Evolutionary conservation across 2,888 invertebrate genomes (phyloP).

Genomic region (Acrobasis suavella): DNA sequence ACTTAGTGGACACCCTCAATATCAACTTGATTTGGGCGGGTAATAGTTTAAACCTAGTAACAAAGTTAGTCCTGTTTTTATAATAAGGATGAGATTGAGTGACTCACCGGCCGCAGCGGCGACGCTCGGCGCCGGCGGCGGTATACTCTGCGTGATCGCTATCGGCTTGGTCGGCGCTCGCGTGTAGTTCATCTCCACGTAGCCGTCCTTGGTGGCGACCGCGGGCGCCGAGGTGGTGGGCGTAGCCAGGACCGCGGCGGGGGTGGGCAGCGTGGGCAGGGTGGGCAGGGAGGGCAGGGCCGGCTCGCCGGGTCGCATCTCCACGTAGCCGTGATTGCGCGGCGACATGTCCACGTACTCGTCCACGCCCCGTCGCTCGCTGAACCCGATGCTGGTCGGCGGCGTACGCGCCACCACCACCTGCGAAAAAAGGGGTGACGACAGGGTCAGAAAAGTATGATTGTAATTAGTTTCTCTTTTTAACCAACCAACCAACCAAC

Average conservation of each 20-base stretch:
- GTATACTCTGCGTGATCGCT: conserved; percentile 21
- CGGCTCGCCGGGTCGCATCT: conserved; percentile 77
- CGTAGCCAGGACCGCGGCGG: conserved; percentile 26
- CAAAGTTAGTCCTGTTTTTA: too few species aligned
- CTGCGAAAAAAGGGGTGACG: conserved; percentile 30
- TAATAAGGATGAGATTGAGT: too few species aligned
- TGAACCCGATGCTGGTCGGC: conserved; percentile 48
- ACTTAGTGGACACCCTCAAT: too few species aligned
- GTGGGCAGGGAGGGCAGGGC: conserved; percentile 30
- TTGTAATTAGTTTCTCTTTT: too few species aligned
- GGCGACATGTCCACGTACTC: conserved; percentile 79
- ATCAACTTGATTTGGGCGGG: too few species aligned
- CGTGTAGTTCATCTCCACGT: conserved; percentile 85
- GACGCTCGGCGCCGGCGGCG: conserved; percentile 17
- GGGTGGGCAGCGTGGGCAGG: conserved; percentile 29
- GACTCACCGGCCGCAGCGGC: neutral
- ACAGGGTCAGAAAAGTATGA: too few species aligned
- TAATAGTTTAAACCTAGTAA: too few species aligned
- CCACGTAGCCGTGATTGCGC: conserved; percentile 81
- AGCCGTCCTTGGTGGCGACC: conserved; percentile 77
- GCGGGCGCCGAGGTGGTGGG: conserved; percentile 29
- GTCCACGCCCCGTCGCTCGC: conserved; percentile 50
- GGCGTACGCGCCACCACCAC: conserved; percentile 55
- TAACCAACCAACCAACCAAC: too few species aligned
- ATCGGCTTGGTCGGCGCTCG: conserved; percentile 34